Base-by-base conservation (phyloP, 2,113 vertebrate genomes). In the Hemiscyllium ocellatum region DNA sequence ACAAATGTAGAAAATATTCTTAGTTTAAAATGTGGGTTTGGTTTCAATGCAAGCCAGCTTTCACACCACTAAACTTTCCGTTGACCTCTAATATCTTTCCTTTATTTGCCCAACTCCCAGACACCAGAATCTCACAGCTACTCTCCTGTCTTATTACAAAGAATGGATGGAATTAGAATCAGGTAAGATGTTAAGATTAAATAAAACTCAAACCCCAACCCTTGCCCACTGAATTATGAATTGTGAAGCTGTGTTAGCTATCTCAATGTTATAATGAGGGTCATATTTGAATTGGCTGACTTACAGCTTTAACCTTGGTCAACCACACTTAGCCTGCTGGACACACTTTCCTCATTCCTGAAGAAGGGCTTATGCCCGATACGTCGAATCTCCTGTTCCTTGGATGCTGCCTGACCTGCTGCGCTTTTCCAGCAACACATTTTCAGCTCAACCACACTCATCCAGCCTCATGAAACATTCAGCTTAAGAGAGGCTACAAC, bases 1-100 rank as follows among this genome's bases (percentile, higher is more conserved):
- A 72, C 69, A 95, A 94, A 52, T 76, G 26, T 72, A 61, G 68
- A 95, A 95, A 72, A 95, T 50, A 33, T 52, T 50, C 47, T 76
- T 95, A 95, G 68, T 17, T 52, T 94, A 42, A 61, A 50, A 94
- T 52, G 50, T 66, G 56, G 56, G n/a, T 47, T 83, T 91, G 29
- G 61, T 91, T 66, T 66, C 37, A 93, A 29, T 76, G 6, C 42
- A 15, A n/a, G 22, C 72, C 22, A 26, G 22, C 66, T 72, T 33
- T 70, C 15, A 72, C 47, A 52, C 10, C 8, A 93, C 37, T n/a
- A 91, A 66, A 17, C 29, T 17, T n/a, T 42, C 33, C 61, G 20
- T n/a, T 91, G 29, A 37, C 15, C 33, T 66, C 37, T n/a, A 37
- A 66, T 33, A 66, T 17, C 37, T 66, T 29, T 91, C 61, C 42